Conservation (phyloP, 2,113 vertebrate genomes). For the Centrocercus urophasianus region DNA sequence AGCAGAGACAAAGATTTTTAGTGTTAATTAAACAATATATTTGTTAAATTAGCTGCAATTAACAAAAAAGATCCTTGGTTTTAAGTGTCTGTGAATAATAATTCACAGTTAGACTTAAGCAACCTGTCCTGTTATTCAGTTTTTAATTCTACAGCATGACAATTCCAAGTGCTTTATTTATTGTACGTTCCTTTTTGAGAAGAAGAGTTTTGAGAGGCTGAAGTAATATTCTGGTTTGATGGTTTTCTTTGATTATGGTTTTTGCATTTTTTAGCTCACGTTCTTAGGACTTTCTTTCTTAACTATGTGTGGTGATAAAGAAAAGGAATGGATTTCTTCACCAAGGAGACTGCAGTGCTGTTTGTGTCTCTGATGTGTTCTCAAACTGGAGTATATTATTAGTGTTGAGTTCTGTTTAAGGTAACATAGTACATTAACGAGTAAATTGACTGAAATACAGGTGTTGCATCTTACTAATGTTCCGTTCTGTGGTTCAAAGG, state of each 20-base stretch:
- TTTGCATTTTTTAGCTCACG: background rate
- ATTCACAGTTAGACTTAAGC: conserved; percentile 13
- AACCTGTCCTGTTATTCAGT: background rate
- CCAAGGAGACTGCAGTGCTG: background rate
- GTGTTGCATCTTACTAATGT: background rate
- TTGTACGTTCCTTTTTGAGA: background rate
- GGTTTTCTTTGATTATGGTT: background rate
- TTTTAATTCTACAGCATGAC: background rate
- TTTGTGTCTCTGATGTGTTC: background rate
- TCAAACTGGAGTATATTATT: background rate
- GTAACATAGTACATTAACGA: background rate
- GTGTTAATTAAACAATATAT: background rate
- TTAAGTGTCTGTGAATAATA: background rate
- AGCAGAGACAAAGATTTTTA: background rate
- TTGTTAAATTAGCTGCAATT: conserved; percentile 19
- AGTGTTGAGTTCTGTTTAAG: background rate
- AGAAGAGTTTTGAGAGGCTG: background rate
- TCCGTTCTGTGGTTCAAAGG: background rate
- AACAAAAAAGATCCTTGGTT: background rate
- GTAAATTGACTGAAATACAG: background rate
- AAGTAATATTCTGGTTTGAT: background rate
- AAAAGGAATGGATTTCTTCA: background rate
- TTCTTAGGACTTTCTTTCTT: background rate
- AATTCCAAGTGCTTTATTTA: background rate
- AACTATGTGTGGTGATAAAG: background rate